Conservation (phyloP, 2,888 invertebrate genomes). For the Orchesella flavescens region DNA sequence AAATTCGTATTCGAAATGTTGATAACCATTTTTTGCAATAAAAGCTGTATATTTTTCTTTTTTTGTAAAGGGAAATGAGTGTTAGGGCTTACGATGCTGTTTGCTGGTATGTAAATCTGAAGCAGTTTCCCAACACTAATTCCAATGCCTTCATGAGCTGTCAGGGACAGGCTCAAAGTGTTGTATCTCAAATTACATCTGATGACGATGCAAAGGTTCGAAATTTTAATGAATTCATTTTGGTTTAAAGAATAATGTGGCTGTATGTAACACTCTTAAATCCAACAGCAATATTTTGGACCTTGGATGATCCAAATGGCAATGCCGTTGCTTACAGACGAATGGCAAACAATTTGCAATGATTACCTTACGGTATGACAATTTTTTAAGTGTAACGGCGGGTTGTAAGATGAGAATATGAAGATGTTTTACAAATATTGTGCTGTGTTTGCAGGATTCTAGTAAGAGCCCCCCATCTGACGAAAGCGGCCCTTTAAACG, state of each 20-base stretch:
- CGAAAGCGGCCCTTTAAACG: constrained; percentile 46
- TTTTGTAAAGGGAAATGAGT: constrained; percentile 11
- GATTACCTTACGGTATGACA: background rate
- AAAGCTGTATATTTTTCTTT: background rate
- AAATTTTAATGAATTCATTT: background rate
- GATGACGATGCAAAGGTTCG: background rate
- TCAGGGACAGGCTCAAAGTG: background rate
- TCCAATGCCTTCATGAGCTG: constrained; percentile 13
- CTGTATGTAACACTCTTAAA: background rate
- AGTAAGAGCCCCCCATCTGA: constrained; percentile 3
- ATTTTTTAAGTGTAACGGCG: background rate
- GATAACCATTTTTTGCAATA: background rate
- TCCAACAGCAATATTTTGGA: constrained; percentile 11
- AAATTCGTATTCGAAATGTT: background rate
- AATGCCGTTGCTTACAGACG: background rate
- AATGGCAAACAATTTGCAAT: background rate
- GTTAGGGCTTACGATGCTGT: constrained; percentile 9
- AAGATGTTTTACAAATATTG: background rate
- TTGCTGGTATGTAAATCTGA: constrained; percentile 38
- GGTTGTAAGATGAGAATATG: too few species aligned
- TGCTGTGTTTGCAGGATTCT: constrained; percentile 15
- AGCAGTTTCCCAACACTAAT: constrained; percentile 29
- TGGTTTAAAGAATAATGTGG: background rate
- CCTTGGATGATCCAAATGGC: background rate
- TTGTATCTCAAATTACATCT: background rate